phyloP scores from a whole-genome alignment of 37 sponge, comb jelly and placozoan species.

The Haliclona indistincta region DNA sequence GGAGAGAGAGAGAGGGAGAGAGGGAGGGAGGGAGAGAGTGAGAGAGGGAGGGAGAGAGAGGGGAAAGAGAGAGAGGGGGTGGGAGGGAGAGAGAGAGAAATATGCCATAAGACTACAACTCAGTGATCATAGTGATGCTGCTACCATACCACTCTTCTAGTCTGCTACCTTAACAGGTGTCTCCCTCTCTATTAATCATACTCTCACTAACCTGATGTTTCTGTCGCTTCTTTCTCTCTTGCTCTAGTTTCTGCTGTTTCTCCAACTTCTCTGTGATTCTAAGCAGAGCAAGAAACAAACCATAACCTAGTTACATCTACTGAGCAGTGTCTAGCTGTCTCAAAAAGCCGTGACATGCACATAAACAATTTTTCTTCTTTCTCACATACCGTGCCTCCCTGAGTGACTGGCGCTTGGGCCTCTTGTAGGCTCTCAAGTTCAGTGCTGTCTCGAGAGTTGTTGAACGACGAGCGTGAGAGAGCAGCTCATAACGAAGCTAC shows the following conservation, averaged over 20 bases:
- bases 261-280: conserved; percentile 96
- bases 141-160: too few species aligned
- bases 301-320: too few species aligned
- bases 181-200: too few species aligned
- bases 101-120: too few species aligned
- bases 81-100: too few species aligned
- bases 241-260: conserved; percentile 94
- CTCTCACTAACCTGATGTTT: conserved; percentile 91
- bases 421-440: conserved; percentile 92
- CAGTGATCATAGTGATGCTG: too few species aligned
- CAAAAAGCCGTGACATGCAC: background rate
- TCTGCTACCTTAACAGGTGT: too few species aligned
- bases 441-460: conserved; percentile 96
- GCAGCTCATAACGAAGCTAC: conserved; percentile 82
- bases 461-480: conserved; percentile 74
- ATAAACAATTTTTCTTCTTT: background rate
- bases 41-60: background rate
- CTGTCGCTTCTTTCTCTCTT: conserved; percentile 84
- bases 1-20: conserved; percentile 3
- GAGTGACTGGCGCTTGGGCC: conserved; percentile 92
- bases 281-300: too few species aligned
- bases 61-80: background rate
- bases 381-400: conserved; percentile 81
- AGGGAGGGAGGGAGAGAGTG: background rate
- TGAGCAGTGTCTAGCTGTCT: too few species aligned